Conservation (phyloP, 2,888 invertebrate genomes). For the Pyrrhia umbra region DNA sequence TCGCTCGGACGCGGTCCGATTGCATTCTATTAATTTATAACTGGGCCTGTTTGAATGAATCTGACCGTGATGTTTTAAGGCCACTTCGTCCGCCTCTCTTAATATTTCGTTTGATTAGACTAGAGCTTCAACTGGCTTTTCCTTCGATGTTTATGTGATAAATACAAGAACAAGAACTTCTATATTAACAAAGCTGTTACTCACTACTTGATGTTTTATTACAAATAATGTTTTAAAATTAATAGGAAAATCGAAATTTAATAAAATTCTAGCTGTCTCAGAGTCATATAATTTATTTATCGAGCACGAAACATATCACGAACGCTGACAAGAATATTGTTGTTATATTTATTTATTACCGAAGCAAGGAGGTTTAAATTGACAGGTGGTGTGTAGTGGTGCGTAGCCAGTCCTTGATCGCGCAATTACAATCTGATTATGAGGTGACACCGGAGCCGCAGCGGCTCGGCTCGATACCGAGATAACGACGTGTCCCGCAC, state of each 20-base stretch:
- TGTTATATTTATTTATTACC: constrained; percentile 62
- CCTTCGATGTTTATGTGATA: too few relatives aligned
- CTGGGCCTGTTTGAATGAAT: constrained; percentile 40
- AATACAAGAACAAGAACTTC: too few relatives aligned
- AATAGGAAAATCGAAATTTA: too few relatives aligned
- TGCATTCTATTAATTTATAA: constrained; percentile 54
- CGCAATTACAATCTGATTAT: constrained; percentile 86
- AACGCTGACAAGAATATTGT: constrained; percentile 48
- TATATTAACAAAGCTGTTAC: too few relatives aligned
- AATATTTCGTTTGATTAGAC: constrained; percentile 43
- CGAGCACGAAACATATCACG: constrained; percentile 32
- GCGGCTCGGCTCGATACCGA: constrained; percentile 76
- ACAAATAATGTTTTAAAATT: too few relatives aligned
- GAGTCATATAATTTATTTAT: constrained; percentile 31
- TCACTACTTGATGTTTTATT: too few relatives aligned
- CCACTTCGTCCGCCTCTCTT: constrained; percentile 29
- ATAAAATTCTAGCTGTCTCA: neutral
- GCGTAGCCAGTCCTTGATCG: constrained; percentile 74
- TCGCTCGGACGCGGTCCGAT: constrained; percentile 49
- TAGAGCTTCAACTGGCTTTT: constrained; percentile 28
- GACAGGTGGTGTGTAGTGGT: constrained; percentile 76
- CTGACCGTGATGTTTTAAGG: constrained; percentile 47
- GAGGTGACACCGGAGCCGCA: constrained; percentile 71
- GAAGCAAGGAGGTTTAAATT: constrained; percentile 72
- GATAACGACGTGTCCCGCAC: constrained; percentile 84